Conservation (phyloP, 2,797 vertebrate genomes). For the Poecilia wingei region DNA sequence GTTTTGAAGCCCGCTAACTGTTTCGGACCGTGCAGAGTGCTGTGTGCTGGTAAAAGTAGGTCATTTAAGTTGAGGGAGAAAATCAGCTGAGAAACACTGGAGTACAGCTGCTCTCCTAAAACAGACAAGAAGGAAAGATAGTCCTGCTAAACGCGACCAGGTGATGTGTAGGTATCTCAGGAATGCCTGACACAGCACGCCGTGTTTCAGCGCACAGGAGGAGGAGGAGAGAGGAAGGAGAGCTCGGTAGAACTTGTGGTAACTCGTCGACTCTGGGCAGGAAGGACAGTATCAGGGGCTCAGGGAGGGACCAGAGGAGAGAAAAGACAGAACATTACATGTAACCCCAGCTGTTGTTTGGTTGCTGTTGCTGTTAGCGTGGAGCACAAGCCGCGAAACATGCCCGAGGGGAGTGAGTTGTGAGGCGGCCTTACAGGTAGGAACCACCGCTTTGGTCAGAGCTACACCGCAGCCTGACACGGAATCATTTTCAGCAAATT, state of each 20-base stretch:
- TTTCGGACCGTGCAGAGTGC: neutral
- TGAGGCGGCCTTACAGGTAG: constrained; percentile 60
- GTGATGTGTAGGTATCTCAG: constrained; percentile 69
- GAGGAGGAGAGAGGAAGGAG: constrained; percentile 16
- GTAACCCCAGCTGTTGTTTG: constrained; percentile 46
- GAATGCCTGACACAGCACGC: constrained; percentile 64
- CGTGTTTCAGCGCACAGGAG: constrained; percentile 39
- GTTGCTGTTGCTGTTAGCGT: constrained; percentile 9
- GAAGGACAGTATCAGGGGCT: constrained; percentile 6
- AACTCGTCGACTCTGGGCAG: constrained; percentile 33
- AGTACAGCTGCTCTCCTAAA: neutral
- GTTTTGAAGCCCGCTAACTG: neutral
- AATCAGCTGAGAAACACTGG: neutral
- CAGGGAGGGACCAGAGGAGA: constrained; percentile 44
- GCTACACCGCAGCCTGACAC: neutral
- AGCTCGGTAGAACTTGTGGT: constrained; percentile 24
- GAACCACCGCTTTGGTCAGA: neutral
- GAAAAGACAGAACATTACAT: neutral
- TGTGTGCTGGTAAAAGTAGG: neutral
- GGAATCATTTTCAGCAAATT: neutral
- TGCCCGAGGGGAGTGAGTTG: constrained; percentile 32
- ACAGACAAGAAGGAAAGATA: neutral
- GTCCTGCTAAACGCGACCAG: constrained; percentile 28
- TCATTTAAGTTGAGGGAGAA: neutral
- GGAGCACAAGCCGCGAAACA: constrained; percentile 42